phyloP scores from a whole-genome alignment of 2,797 vertebrate species.

The Platalea minor region DNA sequence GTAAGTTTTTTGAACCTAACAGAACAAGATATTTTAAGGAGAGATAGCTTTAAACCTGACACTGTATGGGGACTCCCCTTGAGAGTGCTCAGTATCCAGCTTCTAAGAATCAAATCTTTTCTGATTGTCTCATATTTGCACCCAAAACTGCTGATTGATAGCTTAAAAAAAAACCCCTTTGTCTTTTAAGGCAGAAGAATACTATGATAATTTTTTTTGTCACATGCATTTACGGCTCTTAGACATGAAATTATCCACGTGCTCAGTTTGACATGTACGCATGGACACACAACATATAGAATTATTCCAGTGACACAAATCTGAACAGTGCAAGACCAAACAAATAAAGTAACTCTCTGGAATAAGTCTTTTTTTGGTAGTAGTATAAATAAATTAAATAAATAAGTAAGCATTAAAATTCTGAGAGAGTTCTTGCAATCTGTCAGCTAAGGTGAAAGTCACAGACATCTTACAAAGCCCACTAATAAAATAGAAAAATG shows the following conservation, averaged over 20 bases:
- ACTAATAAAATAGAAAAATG: slow-evolving; percentile 27
- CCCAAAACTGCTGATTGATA: neutral
- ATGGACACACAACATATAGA: neutral
- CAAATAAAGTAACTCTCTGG: neutral
- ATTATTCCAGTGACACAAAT: neutral
- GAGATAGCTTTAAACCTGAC: neutral
- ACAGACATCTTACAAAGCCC: neutral
- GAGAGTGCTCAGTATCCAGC: fast-evolving
- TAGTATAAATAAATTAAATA: neutral
- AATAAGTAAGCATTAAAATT: neutral
- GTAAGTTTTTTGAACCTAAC: neutral
- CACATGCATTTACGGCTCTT: neutral
- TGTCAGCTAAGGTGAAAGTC: neutral
- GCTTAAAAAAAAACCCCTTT: neutral
- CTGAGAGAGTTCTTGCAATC: neutral
- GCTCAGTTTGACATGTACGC: neutral
- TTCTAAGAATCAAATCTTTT: neutral
- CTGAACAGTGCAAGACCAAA: neutral
- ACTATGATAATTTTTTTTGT: neutral
- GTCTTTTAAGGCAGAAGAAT: neutral
- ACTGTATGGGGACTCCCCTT: neutral
- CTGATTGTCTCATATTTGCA: neutral
- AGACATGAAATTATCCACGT: neutral
- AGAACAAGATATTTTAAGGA: neutral
- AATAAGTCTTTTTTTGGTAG: neutral